Percentiles rank a stretch among this genome's conserved stretches.
Evolutionary conservation across 2,113 vertebrate species (phyloP).

Genomic region (Leptodactylus fuscus): DNA sequence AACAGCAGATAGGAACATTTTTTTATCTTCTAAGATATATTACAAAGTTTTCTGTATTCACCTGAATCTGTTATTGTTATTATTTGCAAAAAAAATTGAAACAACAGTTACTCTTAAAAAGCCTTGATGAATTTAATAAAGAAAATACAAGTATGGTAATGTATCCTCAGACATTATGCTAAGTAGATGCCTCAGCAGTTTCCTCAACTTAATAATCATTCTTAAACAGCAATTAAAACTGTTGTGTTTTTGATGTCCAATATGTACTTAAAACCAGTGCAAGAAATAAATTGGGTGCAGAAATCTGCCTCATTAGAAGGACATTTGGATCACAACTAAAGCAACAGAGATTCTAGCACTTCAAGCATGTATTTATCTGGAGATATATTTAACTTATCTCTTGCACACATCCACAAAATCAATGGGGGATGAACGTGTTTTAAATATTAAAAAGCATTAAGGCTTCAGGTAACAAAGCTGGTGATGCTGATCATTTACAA

Average conservation of each 20-base stretch:
- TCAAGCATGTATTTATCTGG: conserved; percentile 15
- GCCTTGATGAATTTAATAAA: conserved; percentile 2
- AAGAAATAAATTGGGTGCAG: background rate
- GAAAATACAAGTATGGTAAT: background rate
- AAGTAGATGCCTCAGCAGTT: background rate
- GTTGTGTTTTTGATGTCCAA: conserved; percentile 20
- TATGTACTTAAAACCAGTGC: background rate
- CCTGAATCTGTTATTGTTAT: too few relatives aligned
- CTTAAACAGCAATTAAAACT: conserved; percentile 9
- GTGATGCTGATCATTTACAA: conserved; percentile 4
- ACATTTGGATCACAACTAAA: conserved; percentile 16
- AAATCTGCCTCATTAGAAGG: conserved; percentile 12
- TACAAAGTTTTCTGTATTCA: too few relatives aligned
- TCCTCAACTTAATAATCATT: conserved; percentile 14
- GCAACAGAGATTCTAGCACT: conserved; percentile 5
- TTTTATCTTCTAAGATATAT: too few relatives aligned
- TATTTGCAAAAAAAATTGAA: too few relatives aligned
- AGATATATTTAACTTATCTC: conserved; percentile 32
- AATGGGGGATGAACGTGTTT: conserved; percentile 21
- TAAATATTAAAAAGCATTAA: conserved; percentile 27
- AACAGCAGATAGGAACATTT: too few relatives aligned
- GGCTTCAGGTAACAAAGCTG: background rate
- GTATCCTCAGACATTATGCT: conserved; percentile 1
- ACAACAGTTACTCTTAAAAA: too few relatives aligned
- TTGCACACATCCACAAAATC: conserved; percentile 8